Base-by-base conservation (phyloP, 2,113 vertebrate genomes). In the Leptodactylus fuscus region DNA sequence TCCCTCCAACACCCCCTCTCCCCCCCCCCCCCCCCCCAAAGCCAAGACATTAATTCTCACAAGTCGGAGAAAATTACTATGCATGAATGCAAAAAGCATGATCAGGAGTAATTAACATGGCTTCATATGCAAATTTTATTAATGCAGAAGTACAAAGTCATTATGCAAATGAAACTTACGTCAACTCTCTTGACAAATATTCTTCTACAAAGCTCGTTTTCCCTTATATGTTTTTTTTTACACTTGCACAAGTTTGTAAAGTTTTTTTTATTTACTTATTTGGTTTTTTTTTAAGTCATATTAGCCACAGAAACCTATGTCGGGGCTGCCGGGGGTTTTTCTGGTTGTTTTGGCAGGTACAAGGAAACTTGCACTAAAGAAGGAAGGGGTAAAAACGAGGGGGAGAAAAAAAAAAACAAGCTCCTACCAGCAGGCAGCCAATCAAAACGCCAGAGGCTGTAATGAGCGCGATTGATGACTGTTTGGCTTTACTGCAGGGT, bases 51-150 rank as follows among this genome's bases (percentile, higher is more conserved):
- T 97, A 97, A 98, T 98, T 98, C 97, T 97, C 96, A 96, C 96
- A 97, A 97, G 96, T 99, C 96, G 95, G 95, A 93, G 94, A 97
- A 97, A 98, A 99, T 98, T 98, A 98, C 96, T 97, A 98, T 98
- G 97, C 97, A 98, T 98, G 97, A 98, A 99, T 99, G 97, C 97
- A 99, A 98, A 98, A 97, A 97, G 96, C 96, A 97, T 99, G 97
- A 99, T 98, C 97, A 98, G 97, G 96, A 99, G 97, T 99, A 98
- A 99, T 99, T 99, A 99, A 99, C 97, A 97, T 95, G 95, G 97
- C 97, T 98, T 99, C 97, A 98, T 98, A 98, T 99, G 97, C 97
- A 98, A 99, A 99, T 98, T 97, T 97, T 98, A 98, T 98, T 99
- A 98, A 99, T 98, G 97, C 97, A 97, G 96, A 98, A 99, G 97